Conservation (phyloP, 2,888 invertebrate genomes). For the Celastrina argiolus region DNA sequence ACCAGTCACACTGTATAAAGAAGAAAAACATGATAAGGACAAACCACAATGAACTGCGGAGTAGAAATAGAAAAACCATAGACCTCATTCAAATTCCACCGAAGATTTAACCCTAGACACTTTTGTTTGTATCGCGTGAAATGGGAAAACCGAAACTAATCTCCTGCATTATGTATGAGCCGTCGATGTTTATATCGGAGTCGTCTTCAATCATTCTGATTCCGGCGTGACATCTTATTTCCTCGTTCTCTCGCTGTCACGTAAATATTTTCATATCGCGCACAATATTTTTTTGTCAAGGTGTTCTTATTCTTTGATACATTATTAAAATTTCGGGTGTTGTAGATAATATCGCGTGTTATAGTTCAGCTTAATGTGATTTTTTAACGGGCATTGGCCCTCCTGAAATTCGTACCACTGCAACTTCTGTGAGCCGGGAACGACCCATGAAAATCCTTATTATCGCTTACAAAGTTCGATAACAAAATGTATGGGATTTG, state of each 20-base stretch:
- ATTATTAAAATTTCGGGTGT: not conserved
- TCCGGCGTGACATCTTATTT: conserved; percentile 27
- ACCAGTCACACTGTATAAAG: too few species aligned
- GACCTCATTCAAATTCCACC: not conserved
- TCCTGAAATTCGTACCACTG: too few species aligned
- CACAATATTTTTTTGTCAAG: conserved; percentile 1
- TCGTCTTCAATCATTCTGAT: conserved; percentile 29
- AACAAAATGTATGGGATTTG: too few species aligned
- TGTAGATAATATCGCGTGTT: too few species aligned
- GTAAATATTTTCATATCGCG: conserved; percentile 14
- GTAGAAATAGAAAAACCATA: too few species aligned
- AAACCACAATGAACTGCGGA: too few species aligned
- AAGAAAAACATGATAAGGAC: too few species aligned
- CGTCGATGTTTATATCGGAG: conserved; percentile 23
- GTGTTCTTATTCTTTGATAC: not conserved
- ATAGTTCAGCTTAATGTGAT: too few species aligned
- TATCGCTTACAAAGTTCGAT: too few species aligned
- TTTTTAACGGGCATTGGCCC: too few species aligned
- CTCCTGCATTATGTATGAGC: conserved; percentile 21
- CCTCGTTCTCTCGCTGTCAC: conserved; percentile 22
- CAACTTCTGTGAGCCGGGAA: too few species aligned
- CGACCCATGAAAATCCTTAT: too few species aligned
- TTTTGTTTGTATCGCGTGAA: not conserved
- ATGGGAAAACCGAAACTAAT: conserved; percentile 11
- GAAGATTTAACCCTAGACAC: not conserved